phyloP scores from a whole-genome alignment of 1,140 invertebrate genomes.

The Panulirus ornatus region DNA sequence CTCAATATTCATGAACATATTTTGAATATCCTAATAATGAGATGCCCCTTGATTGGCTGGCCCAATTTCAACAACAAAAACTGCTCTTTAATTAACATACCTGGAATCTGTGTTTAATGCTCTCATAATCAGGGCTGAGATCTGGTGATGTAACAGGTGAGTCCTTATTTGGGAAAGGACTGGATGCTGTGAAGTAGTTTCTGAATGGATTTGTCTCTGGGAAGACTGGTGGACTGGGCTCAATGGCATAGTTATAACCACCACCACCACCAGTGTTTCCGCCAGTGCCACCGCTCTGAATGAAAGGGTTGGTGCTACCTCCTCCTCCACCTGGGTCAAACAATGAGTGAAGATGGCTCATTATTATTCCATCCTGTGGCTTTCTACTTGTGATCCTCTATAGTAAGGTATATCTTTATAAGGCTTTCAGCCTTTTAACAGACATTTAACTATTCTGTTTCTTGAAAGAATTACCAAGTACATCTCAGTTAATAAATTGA shows the following conservation, averaged over 20 bases:
- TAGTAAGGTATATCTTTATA: too few relatives aligned
- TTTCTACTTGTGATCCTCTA: too few relatives aligned
- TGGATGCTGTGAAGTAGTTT: conserved; percentile 55
- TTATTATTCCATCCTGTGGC: too few relatives aligned
- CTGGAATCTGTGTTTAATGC: conserved; percentile 76
- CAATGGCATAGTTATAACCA: conserved; percentile 73
- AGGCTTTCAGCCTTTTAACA: too few relatives aligned
- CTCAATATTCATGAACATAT: too few relatives aligned
- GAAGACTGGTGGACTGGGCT: conserved; percentile 56
- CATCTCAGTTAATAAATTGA: too few relatives aligned
- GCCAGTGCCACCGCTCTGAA: conserved; percentile 72
- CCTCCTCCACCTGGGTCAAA: conserved; percentile 53
- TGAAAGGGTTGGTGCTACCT: conserved; percentile 76
- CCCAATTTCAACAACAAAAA: too few relatives aligned
- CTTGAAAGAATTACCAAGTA: too few relatives aligned
- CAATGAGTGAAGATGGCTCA: not conserved
- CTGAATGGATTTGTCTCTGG: conserved; percentile 66
- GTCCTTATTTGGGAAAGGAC: conserved; percentile 74
- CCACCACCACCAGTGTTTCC: conserved; percentile 61
- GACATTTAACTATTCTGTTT: too few relatives aligned
- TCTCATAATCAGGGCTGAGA: conserved; percentile 75
- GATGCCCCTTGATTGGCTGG: too few relatives aligned
- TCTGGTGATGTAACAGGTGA: conserved; percentile 76
- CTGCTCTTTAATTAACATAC: conserved; percentile 50
- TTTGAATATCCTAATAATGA: too few relatives aligned